Evolutionary conservation across 2,113 vertebrate genomes (phyloP).

Genomic region (Charadrius vociferus): DNA sequence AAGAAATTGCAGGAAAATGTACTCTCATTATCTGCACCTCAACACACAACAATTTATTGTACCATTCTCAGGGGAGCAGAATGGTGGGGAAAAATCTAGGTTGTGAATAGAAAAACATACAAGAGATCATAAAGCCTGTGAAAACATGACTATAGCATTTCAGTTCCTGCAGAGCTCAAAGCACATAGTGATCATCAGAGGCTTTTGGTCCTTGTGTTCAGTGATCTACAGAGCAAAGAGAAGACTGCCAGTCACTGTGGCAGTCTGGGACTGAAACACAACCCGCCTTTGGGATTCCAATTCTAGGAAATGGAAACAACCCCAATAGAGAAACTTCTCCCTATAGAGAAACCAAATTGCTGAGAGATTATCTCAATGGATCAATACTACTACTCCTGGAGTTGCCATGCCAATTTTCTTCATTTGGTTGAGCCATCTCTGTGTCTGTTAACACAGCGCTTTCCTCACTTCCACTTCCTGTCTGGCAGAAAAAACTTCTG

Average conservation of each 20-base stretch:
- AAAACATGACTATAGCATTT: neutral
- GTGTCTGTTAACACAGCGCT: neutral
- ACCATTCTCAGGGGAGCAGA: neutral
- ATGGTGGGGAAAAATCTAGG: neutral
- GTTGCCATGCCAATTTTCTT: neutral
- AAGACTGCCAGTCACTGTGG: neutral
- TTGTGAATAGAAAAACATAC: neutral
- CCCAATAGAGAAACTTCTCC: no score
- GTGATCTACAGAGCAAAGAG: neutral
- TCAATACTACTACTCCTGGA: neutral
- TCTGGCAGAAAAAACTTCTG: neutral
- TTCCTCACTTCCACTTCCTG: neutral
- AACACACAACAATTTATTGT: neutral
- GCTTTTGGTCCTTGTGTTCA: neutral
- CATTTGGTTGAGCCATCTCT: neutral
- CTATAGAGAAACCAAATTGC: neutral
- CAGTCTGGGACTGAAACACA: neutral
- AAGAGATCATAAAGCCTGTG: neutral
- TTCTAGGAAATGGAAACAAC: neutral
- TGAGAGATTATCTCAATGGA: neutral
- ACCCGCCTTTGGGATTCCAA: fast-evolving
- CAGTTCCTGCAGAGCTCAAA: neutral
- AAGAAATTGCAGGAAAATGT: neutral
- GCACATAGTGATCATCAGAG: neutral
- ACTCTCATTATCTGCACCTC: neutral